Evolutionary conservation across 1,140 invertebrate species (phyloP), one percentile per base, ranked within the genome.

Genomic region (Platorchestia sp.): DNA sequence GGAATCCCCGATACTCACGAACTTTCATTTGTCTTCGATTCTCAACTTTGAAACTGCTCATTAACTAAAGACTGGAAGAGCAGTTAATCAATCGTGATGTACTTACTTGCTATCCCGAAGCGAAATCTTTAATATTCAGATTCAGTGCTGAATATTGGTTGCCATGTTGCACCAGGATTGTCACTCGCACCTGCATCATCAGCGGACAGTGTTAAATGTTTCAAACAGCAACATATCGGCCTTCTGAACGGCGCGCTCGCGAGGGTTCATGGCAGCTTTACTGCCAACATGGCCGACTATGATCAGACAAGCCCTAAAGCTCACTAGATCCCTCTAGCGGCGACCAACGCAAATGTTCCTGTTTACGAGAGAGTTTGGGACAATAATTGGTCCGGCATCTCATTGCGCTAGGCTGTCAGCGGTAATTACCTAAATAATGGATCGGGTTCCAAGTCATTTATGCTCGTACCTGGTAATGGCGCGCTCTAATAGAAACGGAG

Each of bases 351-450:
- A 44, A 89, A 89, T 89, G 87, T 89, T 44, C 87, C 87, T 89
- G 87, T 89, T 89, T 89, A 89, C 87, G 87, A 89, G 87, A 44
- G 87, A 42, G 87, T 41, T 89, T 89, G 87, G n/a, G 87, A 89
- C 87, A 89, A 89, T 89, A 89, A 89, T 89, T 89, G 87, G 59
- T 75, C 87, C 87, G n/a, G 87, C 87, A 89, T 89, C 87, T 89
- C 87, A 89, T 89, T 89, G 87, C 87, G n/a, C 87, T 41, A 41
- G n/a, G 87, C 87, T 89, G 87, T 89, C 43, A 44, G 41, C n/a
- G 41, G 87, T 89, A 89, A 89, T 89, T 89, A 41, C 87, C 87
- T 41, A 42, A 89, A 89, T 89, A 89, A 89, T 89, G 87, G 87
- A 89, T 89, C 87, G 87, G 27, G 87, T 42, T 89, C 87, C 87